phyloP scores from a whole-genome alignment of 2,888 invertebrate genomes.

The Andrena dorsata region DNA sequence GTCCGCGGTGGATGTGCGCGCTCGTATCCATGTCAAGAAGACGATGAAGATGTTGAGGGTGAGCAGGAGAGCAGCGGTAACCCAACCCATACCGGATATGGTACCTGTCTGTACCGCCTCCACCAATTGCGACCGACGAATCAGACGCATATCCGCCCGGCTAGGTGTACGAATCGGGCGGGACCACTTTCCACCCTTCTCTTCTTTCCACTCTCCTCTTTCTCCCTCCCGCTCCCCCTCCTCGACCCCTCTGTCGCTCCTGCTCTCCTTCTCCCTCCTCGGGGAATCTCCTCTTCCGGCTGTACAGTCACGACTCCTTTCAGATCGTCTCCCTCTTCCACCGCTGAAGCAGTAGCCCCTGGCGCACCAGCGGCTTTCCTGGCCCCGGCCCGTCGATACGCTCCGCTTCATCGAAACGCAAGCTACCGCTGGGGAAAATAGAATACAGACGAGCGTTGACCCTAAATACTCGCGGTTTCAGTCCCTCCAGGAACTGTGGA shows the following conservation, averaged over 20 bases:
- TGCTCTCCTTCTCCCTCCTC: not conserved
- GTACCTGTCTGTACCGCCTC: constrained; percentile 83
- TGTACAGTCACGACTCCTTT: constrained; percentile 29
- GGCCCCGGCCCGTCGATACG: not conserved
- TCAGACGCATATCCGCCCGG: constrained; percentile 79
- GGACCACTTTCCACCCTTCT: constrained; percentile 70
- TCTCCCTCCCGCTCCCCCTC: constrained; percentile 13
- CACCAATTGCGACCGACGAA: constrained; percentile 82
- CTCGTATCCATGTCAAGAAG: constrained; percentile 66
- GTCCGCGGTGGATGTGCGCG: constrained; percentile 25
- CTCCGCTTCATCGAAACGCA: constrained; percentile 49
- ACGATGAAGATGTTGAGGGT: constrained; percentile 71
- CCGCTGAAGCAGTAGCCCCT: constrained; percentile 12
- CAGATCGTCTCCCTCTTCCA: constrained; percentile 43
- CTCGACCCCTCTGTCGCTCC: not conserved
- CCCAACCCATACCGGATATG: constrained; percentile 81
- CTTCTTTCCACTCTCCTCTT: constrained; percentile 35
- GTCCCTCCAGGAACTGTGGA: too few relatives aligned
- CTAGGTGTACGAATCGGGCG: constrained; percentile 82
- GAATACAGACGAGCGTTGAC: not conserved
- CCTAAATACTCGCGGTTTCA: not conserved
- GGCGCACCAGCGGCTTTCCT: constrained; percentile 9
- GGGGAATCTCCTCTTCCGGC: constrained; percentile 41
- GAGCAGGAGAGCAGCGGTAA: constrained; percentile 69
- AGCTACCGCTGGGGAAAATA: not conserved